phyloP scores from a whole-genome alignment of 2,888 invertebrate genomes.

The Clunio marinus region DNA sequence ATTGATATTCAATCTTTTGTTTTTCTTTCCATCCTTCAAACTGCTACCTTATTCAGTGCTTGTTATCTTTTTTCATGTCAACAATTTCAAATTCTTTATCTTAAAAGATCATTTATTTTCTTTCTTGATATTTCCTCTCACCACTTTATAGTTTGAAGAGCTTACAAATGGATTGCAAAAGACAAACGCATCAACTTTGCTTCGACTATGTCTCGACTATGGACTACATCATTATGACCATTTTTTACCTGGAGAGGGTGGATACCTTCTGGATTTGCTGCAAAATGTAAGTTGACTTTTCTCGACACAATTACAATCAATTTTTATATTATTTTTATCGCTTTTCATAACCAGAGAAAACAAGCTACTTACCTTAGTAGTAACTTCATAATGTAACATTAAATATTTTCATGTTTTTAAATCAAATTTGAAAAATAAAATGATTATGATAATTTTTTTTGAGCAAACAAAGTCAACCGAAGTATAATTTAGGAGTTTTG shows the following conservation, averaged over 20 bases:
- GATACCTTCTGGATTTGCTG: slow-evolving; percentile 49
- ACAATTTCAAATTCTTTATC: background rate
- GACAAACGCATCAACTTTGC: slow-evolving; percentile 50
- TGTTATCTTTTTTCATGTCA: background rate
- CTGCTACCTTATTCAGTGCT: background rate
- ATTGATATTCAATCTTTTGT: background rate
- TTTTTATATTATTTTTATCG: no score
- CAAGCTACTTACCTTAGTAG: no score
- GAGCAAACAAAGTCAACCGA: background rate
- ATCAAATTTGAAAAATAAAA: slow-evolving; percentile 11
- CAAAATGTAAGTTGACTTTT: slow-evolving; percentile 47
- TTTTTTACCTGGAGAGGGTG: slow-evolving; percentile 51
- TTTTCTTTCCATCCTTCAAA: background rate
- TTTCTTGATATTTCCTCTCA: slow-evolving; percentile 15
- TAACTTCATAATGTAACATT: slow-evolving; percentile 8
- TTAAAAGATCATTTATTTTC: background rate
- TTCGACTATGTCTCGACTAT: slow-evolving; percentile 50
- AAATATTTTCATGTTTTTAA: slow-evolving; percentile 21
- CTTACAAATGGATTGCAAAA: slow-evolving; percentile 50
- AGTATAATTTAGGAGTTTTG: background rate
- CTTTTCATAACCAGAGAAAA: no score
- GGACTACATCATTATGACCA: slow-evolving; percentile 46
- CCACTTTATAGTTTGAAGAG: slow-evolving; percentile 45
- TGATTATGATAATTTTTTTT: slow-evolving; percentile 26
- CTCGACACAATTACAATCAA: no score